Evolutionary conservation across 2,797 vertebrate species (phyloP), one percentile per base, ranked within the genome.

Genomic region (Myripristis murdjan): DNA sequence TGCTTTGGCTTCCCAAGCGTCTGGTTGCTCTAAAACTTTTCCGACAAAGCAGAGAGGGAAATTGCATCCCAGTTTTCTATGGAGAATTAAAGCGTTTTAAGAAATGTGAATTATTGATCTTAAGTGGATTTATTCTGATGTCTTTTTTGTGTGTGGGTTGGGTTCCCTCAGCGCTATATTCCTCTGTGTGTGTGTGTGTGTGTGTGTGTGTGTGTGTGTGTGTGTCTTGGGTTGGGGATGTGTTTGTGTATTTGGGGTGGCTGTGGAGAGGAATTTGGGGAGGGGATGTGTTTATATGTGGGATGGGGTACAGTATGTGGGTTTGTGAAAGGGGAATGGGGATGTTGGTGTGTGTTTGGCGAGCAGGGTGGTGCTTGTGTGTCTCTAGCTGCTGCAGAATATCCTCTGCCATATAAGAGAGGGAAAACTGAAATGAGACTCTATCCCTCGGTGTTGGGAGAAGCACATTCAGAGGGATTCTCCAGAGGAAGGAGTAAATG

Each of bases 21-120:
- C 59, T 72, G 72, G 73, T 81, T 18, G 60, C 44, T 81, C 62
- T 86, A 75, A 89, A 89, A 90, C 82, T 86, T 89, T 83, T 66
- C 77, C 2, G 70, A 87, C 83, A 90, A 90, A 84, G 87, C 73
- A 86, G 66, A 77, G 62, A 82, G 62, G 79, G 77, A 92, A 90
- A 91, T 91, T 85, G 83, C 82, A 73, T 92, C 81, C 70, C 22
- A 16, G 77, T 86, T 83, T 89, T 90, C 89, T 89, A 64, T 79
- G 31, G 91, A 94, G 87, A 90, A 91, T 93, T 90, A 83, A 83
- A 86, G 75, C 44, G 66, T 92, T 94, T 93, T 91, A 92, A 91
- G 80, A 90, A 84, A 91, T 75, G 68, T 94, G 73, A 95, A 94
- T 94, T 90, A 94, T 92, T 93, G 86, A 94, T 92, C 86, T 82